Conservation (phyloP, 2,888 invertebrate species). For the Ariolimax columbianus region DNA sequence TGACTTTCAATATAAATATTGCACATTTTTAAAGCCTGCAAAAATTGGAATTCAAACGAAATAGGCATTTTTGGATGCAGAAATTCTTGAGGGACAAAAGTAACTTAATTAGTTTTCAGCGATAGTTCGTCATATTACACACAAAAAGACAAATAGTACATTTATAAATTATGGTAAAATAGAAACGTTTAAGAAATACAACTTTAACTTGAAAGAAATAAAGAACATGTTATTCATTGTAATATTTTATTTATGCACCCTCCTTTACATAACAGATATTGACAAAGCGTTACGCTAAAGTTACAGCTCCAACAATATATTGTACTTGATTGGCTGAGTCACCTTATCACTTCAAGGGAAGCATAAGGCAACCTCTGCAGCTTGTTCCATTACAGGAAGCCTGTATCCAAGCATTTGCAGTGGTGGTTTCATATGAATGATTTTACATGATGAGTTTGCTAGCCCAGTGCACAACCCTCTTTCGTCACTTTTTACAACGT, state of each 20-base stretch:
- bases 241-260: not conserved
- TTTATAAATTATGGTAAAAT: not conserved
- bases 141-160: not conserved
- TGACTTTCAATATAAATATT: not conserved
- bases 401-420: too few species aligned
- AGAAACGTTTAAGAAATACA: not conserved
- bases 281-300: not conserved
- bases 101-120: too few species aligned
- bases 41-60: not conserved
- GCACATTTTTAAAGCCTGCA: slow-evolving; percentile 3
- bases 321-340: too few species aligned
- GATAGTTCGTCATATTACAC: not conserved
- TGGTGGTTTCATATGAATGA: too few species aligned
- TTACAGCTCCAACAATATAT: too few species aligned
- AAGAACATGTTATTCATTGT: not conserved
- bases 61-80: not conserved
- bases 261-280: not conserved
- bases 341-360: too few species aligned
- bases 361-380: too few species aligned
- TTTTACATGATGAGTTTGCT: too few species aligned
- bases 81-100: not conserved
- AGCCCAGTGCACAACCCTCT: too few species aligned
- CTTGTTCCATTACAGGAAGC: too few species aligned
- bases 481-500: too few species aligned
- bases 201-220: not conserved